A percentile compares a stretch with the other conserved stretches of the same genome.
phyloP scores from a whole-genome alignment of 2,888 invertebrate genomes.

The Mythimna lalbum region DNA sequence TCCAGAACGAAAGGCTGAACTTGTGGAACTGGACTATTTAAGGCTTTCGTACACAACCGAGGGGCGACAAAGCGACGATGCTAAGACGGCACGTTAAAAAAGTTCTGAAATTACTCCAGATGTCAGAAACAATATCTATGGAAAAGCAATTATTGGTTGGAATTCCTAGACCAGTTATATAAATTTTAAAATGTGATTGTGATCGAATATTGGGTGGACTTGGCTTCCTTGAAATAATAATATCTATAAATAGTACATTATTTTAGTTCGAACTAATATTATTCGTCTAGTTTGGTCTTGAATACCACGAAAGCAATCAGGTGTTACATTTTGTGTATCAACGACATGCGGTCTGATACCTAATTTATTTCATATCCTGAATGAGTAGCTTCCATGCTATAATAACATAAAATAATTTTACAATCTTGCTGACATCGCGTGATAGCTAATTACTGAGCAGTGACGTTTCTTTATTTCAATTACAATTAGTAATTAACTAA shows the following conservation, averaged over 20 bases:
- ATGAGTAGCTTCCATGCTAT: slow-evolving; percentile 5
- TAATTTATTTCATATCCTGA: slow-evolving; percentile 26
- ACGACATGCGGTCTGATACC: slow-evolving; percentile 8
- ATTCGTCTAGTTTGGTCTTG: slow-evolving; percentile 3
- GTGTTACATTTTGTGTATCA: slow-evolving; percentile 24
- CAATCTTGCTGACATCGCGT: slow-evolving; percentile 39
- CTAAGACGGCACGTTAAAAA: neutral
- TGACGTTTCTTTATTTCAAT: slow-evolving; percentile 22
- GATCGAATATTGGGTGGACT: slow-evolving; percentile 6
- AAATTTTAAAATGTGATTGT: neutral
- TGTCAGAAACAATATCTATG: neutral
- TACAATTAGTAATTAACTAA: slow-evolving; percentile 37
- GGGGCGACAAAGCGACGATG: neutral
- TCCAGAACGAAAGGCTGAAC: slow-evolving; percentile 14
- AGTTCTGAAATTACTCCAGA: neutral
- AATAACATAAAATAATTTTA: slow-evolving; percentile 23
- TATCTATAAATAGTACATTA: neutral
- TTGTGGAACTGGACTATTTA: neutral
- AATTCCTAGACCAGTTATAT: neutral
- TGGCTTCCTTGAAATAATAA: slow-evolving; percentile 8
- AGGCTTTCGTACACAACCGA: neutral
- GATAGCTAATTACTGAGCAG: slow-evolving; percentile 39
- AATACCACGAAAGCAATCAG: slow-evolving; percentile 49
- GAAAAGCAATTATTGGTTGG: neutral
- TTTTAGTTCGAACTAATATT: slow-evolving; percentile 12